Percentiles rank a stretch among this genome's conserved stretches.
phyloP scores from a whole-genome alignment of 1,140 invertebrate species.

The Holcopasites calliopsidis region DNA sequence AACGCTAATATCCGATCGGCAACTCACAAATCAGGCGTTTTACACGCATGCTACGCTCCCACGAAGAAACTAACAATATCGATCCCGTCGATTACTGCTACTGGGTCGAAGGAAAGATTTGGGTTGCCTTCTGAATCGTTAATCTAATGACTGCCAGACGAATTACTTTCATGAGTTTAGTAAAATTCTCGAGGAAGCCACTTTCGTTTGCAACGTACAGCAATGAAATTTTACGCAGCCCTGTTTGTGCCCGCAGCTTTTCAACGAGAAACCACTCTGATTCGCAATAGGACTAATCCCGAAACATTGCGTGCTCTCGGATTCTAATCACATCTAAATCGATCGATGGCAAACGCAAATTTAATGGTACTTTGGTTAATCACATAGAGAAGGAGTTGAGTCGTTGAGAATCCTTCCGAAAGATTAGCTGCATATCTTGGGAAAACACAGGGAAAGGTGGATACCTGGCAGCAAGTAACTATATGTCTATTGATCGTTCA shows the following conservation, averaged over 20 bases:
- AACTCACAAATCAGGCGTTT: not conserved
- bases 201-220: too few relatives aligned
- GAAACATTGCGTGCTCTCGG: too few relatives aligned
- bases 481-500: constrained; percentile 78
- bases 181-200: too few relatives aligned
- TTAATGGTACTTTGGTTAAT: too few relatives aligned
- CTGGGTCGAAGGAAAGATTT: not conserved
- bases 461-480: constrained; percentile 58
- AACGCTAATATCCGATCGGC: constrained; percentile 24
- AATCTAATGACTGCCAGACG: not conserved
- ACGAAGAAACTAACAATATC: constrained; percentile 18
- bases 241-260: too few relatives aligned
- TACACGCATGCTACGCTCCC: constrained; percentile 21
- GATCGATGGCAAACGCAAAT: too few relatives aligned
- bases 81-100: not conserved
- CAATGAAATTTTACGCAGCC: too few relatives aligned
- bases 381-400: too few relatives aligned
- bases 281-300: too few relatives aligned
- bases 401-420: not conserved
- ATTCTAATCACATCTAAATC: too few relatives aligned
- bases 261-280: too few relatives aligned
- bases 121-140: not conserved
- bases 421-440: not conserved
- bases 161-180: not conserved
- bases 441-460: constrained; percentile 42